Percentiles rank a stretch among this genome's conserved stretches.
Evolutionary conservation across 2,888 invertebrate species (phyloP).

Genomic region (Baccha elongata): DNA sequence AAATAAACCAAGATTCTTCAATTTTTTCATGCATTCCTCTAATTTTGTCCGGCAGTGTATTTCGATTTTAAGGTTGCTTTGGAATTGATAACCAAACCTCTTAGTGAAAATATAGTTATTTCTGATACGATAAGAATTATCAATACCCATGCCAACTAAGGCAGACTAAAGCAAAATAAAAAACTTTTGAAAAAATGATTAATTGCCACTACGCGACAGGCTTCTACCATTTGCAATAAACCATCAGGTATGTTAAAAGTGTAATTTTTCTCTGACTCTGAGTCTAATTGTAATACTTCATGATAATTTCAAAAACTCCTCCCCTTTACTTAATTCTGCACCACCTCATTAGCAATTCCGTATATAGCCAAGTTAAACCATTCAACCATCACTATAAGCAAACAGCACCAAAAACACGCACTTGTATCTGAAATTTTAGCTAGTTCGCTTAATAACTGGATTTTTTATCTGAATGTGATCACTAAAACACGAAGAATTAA

Average conservation of each 20-base stretch:
- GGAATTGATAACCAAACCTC: too few relatives aligned
- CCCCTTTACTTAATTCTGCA: slow-evolving; percentile 3
- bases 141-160: too few relatives aligned
- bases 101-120: too few relatives aligned
- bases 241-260: background rate
- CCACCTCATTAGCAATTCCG: slow-evolving; percentile 36
- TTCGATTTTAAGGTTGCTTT: too few relatives aligned
- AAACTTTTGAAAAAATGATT: slow-evolving; percentile 6
- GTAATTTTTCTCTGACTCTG: background rate
- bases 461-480: too few relatives aligned
- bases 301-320: slow-evolving; percentile 10
- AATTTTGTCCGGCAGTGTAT: too few relatives aligned
- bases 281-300: slow-evolving; percentile 11
- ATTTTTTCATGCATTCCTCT: too few relatives aligned
- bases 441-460: too few relatives aligned
- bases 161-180: too few relatives aligned
- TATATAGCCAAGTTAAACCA: slow-evolving; percentile 13
- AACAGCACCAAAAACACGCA: slow-evolving; percentile 26
- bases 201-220: slow-evolving; percentile 3
- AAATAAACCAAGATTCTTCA: too few relatives aligned
- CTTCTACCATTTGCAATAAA: slow-evolving; percentile 3
- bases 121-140: too few relatives aligned
- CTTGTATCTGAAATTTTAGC: slow-evolving; percentile 45
- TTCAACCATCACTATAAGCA: slow-evolving; percentile 6
- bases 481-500: too few relatives aligned